Evolutionary conservation across 1,140 invertebrate genomes (phyloP), one percentile per base, ranked within the genome.

Genomic region (Plutomurus gul): DNA sequence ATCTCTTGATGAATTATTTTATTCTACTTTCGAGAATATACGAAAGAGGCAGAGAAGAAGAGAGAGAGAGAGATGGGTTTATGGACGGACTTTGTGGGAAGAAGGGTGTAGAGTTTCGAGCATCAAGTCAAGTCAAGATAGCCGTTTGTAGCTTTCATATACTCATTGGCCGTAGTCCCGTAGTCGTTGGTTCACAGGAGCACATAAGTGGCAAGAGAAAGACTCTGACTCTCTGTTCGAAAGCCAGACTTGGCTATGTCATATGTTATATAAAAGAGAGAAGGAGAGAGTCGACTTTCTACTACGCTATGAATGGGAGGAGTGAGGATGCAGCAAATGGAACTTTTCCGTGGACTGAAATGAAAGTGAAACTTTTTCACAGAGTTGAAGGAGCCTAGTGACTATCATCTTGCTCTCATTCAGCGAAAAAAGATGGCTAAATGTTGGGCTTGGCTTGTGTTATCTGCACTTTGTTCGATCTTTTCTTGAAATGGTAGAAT

Each of bases 1-100:
- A 49, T 76, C 74, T 73, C 65, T 78, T 81, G 80, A 81, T 81
- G 80, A 81, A 78, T 81, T 81, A 81, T 81, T 81, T 81, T 78
- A 81, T 78, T 81, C 80, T 46, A 65, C 56, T 65, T 65, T 65
- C 30, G 27, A 65, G 56, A 27, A 27, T 56, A 16, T 47, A 47
- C 20, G 20, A 5, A 27, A 47, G 40, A 76, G 49, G 30, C 37
- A 49, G 20, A 16, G 39, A 13, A 39, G n/a, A 1, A 75, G 37
- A 18, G 25, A 60, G 43, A 75, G 37, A 18, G 25, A 60, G 43
- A 56, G 51, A 70, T 70, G 51, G 43, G 75, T n/a, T 70, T 39
- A 65, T 77, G 47, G n/a, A 22, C 18, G 11, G 20, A 37, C 40
- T 43, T 43, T 25, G 40, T 43, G 75, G 51, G 70, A 40, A 37